phyloP scores from a whole-genome alignment of 2,888 invertebrate species.

The Ceriagrion tenellum region DNA sequence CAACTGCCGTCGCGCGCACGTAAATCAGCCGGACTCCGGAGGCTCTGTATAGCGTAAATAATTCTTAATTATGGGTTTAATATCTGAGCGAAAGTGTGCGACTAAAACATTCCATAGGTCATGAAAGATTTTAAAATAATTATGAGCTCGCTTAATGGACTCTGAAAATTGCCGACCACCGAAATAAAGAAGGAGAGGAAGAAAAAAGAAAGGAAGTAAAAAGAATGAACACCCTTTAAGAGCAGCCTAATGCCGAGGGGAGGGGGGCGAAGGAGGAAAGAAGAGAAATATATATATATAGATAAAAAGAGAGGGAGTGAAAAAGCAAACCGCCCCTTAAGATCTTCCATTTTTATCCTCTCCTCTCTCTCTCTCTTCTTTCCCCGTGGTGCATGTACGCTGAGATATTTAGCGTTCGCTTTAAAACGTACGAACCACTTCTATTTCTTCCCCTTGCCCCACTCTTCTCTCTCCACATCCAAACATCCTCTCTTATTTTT shows the following conservation, averaged over 20 bases:
- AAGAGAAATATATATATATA: neutral
- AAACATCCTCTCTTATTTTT: conserved; percentile 29
- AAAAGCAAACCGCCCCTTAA: conserved; percentile 49
- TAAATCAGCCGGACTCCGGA: conserved; percentile 5
- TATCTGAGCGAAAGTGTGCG: neutral
- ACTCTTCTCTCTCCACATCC: conserved; percentile 1
- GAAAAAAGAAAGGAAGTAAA: neutral
- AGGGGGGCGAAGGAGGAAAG: neutral
- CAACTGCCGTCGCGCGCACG: neutral
- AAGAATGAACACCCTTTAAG: conserved; percentile 50
- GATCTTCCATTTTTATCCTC: neutral
- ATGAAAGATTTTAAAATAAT: conserved; percentile 33
- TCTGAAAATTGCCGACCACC: conserved; percentile 16
- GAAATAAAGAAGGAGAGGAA: neutral
- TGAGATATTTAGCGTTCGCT: conserved; percentile 62
- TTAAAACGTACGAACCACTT: conserved; percentile 65
- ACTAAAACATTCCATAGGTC: conserved; percentile 44
- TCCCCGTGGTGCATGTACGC: neutral
- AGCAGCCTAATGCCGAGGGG: conserved; percentile 20
- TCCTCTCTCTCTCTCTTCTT: neutral
- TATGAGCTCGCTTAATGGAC: conserved; percentile 55
- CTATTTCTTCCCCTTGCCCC: conserved; percentile 6
- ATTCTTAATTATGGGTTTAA: neutral
- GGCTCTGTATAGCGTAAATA: neutral
- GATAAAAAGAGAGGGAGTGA: conserved; percentile 23